Evolutionary conservation across 2,888 invertebrate genomes (phyloP), one percentile per base, ranked within the genome.

Genomic region (Lasioglossum morio): DNA sequence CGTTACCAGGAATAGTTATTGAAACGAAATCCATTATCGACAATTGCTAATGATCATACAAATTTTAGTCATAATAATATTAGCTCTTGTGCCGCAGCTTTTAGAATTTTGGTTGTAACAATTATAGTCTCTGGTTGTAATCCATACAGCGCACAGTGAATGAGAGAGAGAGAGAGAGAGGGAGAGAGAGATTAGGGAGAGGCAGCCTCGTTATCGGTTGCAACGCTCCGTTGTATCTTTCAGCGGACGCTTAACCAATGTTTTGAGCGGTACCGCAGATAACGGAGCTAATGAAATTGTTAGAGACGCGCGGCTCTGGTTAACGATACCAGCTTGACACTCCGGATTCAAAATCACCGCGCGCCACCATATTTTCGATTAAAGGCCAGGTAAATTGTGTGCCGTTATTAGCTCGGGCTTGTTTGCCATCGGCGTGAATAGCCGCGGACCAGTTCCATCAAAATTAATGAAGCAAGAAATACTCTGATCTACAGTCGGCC

Each of bases 241-340:
- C 79, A 88, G 86, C 82, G 84, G 79, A 81, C 81, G 72, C 77
- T 70, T 84, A 87, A 89, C 84, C 80, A 89, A 89, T 89, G 89
- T 77, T 77, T 48, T 72, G 70, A 57, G 46, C 48, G 81, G 83
- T 74, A 79, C 60, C 53, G 43, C 72, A 57, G 90, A 86, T 88
- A 90, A 74, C 37, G 57, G 75, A 46, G 77, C 80, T 70, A 79
- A 80, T 83, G 76, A 77, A 77, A 84, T 81, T 57, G 77, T 81
- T 77, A 37, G 40, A 19, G 46, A 72, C 60, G n/a, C 72, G 60
- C 72, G 46, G 48, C 37, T 30, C 23, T 57, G 69, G 75, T 75
- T 80, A 80, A 70, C 76, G 72, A 81, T 63, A 46, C 69, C n/a
- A 14, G 43, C 46, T 16, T 40, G n/a, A 69, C 34, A 73, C 23